A percentile compares a stretch with the other conserved stretches of the same genome.
Evolutionary conservation across 2,113 vertebrate species (phyloP).

Genomic region (Otolemur garnettii): DNA sequence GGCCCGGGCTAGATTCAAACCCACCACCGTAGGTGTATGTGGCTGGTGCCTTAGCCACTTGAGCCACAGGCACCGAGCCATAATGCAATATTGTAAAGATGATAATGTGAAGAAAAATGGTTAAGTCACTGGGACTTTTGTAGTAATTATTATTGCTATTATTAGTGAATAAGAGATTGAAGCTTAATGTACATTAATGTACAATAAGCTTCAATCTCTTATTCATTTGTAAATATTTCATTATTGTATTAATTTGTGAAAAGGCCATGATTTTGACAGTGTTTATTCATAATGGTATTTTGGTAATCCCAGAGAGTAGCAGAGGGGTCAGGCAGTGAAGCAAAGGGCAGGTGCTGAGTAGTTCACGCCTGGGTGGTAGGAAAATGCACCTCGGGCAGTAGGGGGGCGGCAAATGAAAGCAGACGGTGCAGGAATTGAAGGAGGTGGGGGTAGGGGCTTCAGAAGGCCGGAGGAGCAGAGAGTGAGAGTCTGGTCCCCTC

Average conservation of each 20-base stretch:
- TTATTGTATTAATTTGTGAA: constrained; percentile 9
- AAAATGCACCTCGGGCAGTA: not conserved
- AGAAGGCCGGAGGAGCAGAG: not conserved
- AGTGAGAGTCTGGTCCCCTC: not conserved
- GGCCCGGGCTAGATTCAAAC: too few species aligned
- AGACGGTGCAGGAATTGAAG: not conserved
- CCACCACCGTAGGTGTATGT: too few species aligned
- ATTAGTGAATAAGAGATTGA: not conserved
- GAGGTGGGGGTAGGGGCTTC: too few species aligned
- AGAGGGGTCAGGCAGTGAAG: not conserved
- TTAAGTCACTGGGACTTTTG: not conserved
- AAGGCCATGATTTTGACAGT: not conserved
- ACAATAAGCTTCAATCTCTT: too few species aligned
- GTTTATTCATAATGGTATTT: not conserved
- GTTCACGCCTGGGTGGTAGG: not conserved
- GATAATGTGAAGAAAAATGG: not conserved
- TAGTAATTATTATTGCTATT: not conserved
- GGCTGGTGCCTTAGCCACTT: too few species aligned
- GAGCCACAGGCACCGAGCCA: too few species aligned
- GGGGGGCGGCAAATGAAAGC: not conserved
- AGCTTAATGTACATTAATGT: not conserved
- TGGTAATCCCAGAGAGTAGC: not conserved
- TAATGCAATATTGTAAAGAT: not conserved
- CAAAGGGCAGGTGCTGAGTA: not conserved
- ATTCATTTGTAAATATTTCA: not conserved